phyloP scores from a whole-genome alignment of 1,140 invertebrate genomes.

The Pseudomyrmex cubaensis region DNA sequence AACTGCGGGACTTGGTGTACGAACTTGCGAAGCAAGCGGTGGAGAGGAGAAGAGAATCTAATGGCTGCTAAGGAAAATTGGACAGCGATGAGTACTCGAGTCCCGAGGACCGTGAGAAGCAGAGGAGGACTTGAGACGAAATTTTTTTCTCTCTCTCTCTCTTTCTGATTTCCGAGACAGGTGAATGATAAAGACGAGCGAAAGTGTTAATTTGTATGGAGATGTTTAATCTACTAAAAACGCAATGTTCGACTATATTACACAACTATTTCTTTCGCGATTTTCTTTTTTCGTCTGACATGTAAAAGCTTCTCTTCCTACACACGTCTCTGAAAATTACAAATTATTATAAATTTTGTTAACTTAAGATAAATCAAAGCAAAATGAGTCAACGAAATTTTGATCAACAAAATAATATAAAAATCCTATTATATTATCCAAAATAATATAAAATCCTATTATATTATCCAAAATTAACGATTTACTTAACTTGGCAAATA shows the following conservation, averaged over 20 bases:
- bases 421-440: slow-evolving; percentile 37
- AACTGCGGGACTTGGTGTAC: slow-evolving; percentile 65
- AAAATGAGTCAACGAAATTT: not conserved
- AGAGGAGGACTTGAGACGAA: too few relatives aligned
- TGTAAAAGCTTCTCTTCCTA: not conserved
- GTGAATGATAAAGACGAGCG: slow-evolving; percentile 65
- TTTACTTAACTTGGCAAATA: slow-evolving; percentile 48
- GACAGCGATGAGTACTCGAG: slow-evolving; percentile 64
- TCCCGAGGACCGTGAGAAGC: slow-evolving; percentile 24
- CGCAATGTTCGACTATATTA: slow-evolving; percentile 7
- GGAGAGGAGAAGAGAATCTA: slow-evolving; percentile 44
- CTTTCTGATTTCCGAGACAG: slow-evolving; percentile 53
- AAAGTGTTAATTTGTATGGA: slow-evolving; percentile 41
- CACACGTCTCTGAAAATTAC: not conserved
- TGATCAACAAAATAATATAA: slow-evolving; percentile 1
- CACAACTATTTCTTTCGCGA: not conserved
- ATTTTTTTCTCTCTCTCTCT: not conserved
- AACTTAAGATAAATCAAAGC: slow-evolving; percentile 9
- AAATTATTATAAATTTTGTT: slow-evolving; percentile 5
- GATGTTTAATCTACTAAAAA: slow-evolving; percentile 51
- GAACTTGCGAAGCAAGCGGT: slow-evolving; percentile 63
- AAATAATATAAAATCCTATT: slow-evolving; percentile 49
- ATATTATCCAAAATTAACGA: slow-evolving; percentile 46
- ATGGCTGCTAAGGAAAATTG: slow-evolving; percentile 72
- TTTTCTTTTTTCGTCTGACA: slow-evolving; percentile 6